Conservation (phyloP, 2,113 vertebrate genomes). For the Rousettus leschenaultii region DNA sequence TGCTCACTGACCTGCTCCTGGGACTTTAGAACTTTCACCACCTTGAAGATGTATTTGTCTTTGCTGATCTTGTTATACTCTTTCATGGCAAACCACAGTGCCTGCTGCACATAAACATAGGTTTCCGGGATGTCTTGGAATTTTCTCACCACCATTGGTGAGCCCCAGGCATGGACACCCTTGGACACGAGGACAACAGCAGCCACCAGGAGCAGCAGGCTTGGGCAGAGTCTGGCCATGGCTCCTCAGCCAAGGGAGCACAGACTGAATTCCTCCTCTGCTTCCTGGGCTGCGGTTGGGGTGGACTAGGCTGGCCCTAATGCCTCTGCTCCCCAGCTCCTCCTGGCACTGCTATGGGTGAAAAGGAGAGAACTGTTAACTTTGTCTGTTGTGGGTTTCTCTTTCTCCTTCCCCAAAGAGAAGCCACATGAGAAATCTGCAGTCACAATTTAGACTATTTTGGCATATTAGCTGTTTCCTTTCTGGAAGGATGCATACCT, state of each 20-base stretch:
- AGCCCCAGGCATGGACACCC: not conserved
- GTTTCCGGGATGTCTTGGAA: conserved; percentile 38
- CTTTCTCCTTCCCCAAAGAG: not conserved
- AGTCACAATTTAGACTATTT: not conserved
- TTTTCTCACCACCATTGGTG: not conserved
- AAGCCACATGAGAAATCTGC: not conserved
- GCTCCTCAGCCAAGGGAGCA: not conserved
- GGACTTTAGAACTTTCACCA: conserved; percentile 16
- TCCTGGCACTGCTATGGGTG: not conserved
- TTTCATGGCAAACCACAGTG: conserved; percentile 65
- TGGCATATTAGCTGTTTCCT: not conserved
- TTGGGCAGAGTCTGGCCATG: conserved; percentile 41
- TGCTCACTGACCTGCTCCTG: conserved; percentile 66
- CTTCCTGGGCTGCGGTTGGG: not conserved
- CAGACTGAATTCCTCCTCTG: not conserved
- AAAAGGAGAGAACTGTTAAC: not conserved
- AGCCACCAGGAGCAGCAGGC: conserved; percentile 1
- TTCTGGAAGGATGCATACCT: not conserved
- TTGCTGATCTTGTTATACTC: conserved; percentile 51
- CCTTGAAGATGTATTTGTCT: conserved; percentile 45
- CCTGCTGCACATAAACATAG: conserved; percentile 66
- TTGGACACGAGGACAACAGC: not conserved
- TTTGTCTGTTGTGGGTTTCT: not conserved
- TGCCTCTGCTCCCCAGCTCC: not conserved
- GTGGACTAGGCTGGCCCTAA: not conserved